Conservation (phyloP, 2,888 invertebrate genomes). For the Sarcophaga caerulescens region DNA sequence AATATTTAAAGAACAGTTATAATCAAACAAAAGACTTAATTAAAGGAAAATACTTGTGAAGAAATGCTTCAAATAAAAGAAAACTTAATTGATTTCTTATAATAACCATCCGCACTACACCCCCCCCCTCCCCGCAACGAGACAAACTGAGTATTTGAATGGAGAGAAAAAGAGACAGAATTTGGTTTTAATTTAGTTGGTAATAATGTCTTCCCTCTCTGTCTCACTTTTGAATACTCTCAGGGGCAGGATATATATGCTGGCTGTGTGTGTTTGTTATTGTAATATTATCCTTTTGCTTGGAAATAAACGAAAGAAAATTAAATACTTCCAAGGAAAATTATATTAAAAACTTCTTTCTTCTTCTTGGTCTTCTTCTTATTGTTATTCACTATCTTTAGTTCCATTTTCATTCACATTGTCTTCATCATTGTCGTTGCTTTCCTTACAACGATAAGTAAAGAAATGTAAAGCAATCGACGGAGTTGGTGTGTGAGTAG, state of each 20-base stretch:
- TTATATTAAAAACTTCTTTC: conserved; percentile 52
- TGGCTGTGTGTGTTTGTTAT: neutral
- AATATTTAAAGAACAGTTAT: conserved; percentile 42
- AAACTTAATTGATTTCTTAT: conserved; percentile 58
- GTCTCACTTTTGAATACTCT: too few species aligned
- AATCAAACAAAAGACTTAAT: conserved; percentile 57
- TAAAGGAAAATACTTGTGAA: conserved; percentile 40
- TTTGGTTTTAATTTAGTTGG: conserved; percentile 24
- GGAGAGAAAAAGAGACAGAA: neutral
- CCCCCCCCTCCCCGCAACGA: too few species aligned
- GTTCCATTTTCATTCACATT: too few species aligned
- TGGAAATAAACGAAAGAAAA: conserved; percentile 30
- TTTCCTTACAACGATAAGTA: too few species aligned
- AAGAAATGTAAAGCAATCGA: too few species aligned
- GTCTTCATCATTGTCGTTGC: too few species aligned
- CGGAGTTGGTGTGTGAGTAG: neutral
- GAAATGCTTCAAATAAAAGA: neutral
- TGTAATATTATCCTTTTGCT: conserved; percentile 48
- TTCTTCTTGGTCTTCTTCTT: neutral
- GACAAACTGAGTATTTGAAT: conserved; percentile 6
- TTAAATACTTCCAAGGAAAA: conserved; percentile 52
- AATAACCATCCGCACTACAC: conserved; percentile 21
- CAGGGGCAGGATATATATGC: too few species aligned
- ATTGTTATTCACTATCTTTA: conserved; percentile 4
- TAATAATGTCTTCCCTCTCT: neutral